phyloP scores from a whole-genome alignment of 2,113 vertebrate species.

The Piaya cayana region DNA sequence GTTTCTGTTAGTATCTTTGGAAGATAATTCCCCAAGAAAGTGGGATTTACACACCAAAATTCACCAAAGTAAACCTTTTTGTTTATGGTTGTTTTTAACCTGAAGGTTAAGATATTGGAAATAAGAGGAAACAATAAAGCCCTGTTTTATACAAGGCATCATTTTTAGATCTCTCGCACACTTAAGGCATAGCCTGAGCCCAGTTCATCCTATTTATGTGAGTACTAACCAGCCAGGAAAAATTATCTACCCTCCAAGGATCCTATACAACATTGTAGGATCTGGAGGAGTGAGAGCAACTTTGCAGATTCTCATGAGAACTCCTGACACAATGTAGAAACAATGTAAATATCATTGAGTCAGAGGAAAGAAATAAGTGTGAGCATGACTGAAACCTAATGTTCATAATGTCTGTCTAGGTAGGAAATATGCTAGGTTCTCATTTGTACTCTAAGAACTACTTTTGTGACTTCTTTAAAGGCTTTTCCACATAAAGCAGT shows the following conservation, averaged over 20 bases:
- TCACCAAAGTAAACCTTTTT: neutral
- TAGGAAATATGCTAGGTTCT: neutral
- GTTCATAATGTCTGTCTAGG: neutral
- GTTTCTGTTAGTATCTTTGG: neutral
- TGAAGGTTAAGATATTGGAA: neutral
- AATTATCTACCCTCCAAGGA: neutral
- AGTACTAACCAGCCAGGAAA: neutral
- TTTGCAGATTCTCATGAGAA: neutral
- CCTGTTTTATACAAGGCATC: neutral
- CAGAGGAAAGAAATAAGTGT: neutral
- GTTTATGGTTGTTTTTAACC: neutral
- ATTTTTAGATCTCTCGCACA: neutral
- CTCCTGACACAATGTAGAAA: neutral
- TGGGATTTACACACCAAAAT: neutral
- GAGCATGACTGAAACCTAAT: neutral
- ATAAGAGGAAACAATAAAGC: neutral
- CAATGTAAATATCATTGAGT: neutral
- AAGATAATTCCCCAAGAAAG: neutral
- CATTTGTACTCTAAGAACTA: neutral
- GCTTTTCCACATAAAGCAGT: neutral
- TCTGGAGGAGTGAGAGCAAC: neutral
- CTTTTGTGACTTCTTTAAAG: neutral
- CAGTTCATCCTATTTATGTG: neutral
- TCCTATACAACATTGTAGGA: neutral
- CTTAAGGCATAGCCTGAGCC: neutral